phyloP scores from a whole-genome alignment of 2,888 invertebrate genomes.

The Aphelenchoides bicaudatus region DNA sequence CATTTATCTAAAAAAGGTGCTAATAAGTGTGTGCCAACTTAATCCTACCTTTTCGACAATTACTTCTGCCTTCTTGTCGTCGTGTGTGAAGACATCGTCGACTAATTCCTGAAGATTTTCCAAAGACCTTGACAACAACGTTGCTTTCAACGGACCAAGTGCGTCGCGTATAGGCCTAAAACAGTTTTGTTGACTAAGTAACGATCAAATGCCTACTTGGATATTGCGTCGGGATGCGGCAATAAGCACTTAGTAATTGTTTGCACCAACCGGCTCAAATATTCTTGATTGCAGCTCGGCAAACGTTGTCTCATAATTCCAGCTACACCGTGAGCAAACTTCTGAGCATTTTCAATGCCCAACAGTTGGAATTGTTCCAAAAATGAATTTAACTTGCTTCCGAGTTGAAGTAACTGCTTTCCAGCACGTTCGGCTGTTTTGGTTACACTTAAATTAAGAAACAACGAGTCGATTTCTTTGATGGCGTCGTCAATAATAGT shows the following conservation, averaged over 20 bases:
- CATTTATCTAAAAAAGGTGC: slow-evolving; percentile 33
- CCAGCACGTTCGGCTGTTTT: slow-evolving; percentile 20
- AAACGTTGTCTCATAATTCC: slow-evolving; percentile 36
- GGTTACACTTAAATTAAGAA: slow-evolving; percentile 29
- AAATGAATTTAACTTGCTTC: slow-evolving; percentile 30
- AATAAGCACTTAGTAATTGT: slow-evolving; percentile 34
- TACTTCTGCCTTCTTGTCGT: slow-evolving; percentile 30
- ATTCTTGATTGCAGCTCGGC: slow-evolving; percentile 33
- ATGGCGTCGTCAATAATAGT: slow-evolving; percentile 36
- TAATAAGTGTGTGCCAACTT: neutral
- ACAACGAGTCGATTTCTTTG: slow-evolving; percentile 28
- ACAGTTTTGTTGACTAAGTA: slow-evolving; percentile 19
- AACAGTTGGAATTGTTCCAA: slow-evolving; percentile 43
- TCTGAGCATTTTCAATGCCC: slow-evolving; percentile 38
- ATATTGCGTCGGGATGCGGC: slow-evolving; percentile 33
- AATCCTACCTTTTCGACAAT: slow-evolving; percentile 38
- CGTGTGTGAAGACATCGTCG: slow-evolving; percentile 67
- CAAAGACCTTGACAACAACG: slow-evolving; percentile 67
- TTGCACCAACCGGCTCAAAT: slow-evolving; percentile 39
- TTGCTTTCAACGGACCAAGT: slow-evolving; percentile 48
- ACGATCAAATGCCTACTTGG: too few relatives aligned
- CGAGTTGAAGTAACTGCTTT: slow-evolving; percentile 32
- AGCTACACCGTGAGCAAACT: slow-evolving; percentile 31
- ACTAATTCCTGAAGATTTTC: slow-evolving; percentile 79
- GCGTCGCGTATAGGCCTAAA: slow-evolving; percentile 48